A percentile compares a stretch with the other conserved stretches of the same genome.
Evolutionary conservation across 1,140 invertebrate genomes (phyloP).

Genomic region (Drosophila ironensis): DNA sequence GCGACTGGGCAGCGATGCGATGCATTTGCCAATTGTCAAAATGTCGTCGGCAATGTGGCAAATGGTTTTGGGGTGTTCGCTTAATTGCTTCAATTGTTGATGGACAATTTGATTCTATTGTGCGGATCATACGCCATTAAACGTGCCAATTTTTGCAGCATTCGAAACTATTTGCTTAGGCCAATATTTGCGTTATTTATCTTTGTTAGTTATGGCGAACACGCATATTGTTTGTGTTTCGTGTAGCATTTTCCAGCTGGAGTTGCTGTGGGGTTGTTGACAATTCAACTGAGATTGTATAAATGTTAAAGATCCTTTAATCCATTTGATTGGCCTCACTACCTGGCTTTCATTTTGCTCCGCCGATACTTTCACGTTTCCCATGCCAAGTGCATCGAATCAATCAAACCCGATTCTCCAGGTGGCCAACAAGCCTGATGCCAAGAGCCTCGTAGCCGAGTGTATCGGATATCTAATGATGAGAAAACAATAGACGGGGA

Average conservation of each 20-base stretch:
- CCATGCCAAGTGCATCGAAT: conserved; percentile 57
- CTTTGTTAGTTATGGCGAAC: conserved; percentile 9
- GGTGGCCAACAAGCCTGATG: conserved; percentile 39
- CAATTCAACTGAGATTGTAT: neutral
- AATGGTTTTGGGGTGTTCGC: conserved; percentile 54
- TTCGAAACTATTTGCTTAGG: conserved; percentile 19
- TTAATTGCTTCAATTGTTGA: conserved; percentile 63
- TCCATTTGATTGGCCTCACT: no score
- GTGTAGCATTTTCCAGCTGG: neutral
- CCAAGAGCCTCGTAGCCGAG: neutral
- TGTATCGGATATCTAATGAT: conserved; percentile 31
- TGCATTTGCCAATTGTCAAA: conserved; percentile 48
- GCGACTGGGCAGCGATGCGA: neutral
- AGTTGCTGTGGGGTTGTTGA: neutral
- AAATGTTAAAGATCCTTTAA: neutral
- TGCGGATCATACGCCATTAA: conserved; percentile 9
- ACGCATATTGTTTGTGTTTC: neutral
- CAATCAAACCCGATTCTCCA: conserved; percentile 51
- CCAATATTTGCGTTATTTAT: conserved; percentile 21
- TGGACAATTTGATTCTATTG: conserved; percentile 6
- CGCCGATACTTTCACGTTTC: conserved; percentile 17
- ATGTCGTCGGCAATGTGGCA: conserved; percentile 47
- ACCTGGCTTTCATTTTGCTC: no score
- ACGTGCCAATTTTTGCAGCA: conserved; percentile 28
- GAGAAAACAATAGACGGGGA: conserved; percentile 47